Evolutionary conservation across 1,140 invertebrate species (phyloP).

Genomic region (Ceratosolen fusciceps): DNA sequence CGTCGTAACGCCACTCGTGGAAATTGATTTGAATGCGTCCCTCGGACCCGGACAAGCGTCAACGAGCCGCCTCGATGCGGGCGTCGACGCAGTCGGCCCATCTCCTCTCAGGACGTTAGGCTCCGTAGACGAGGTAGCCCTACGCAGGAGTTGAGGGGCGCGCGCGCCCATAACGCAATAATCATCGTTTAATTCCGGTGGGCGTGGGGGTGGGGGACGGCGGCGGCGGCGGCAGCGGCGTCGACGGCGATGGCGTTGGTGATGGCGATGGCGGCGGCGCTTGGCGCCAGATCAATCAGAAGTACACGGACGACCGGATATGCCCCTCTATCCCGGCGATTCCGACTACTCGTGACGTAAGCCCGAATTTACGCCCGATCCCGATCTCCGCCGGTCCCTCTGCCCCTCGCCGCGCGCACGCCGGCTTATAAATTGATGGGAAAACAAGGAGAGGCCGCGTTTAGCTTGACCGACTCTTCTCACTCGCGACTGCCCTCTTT

Average conservation of each 20-base stretch:
- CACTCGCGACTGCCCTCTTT: not conserved
- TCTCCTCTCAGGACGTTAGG: not conserved
- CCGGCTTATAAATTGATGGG: not conserved
- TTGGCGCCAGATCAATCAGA: slow-evolving; percentile 72
- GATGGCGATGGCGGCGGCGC: slow-evolving; percentile 50
- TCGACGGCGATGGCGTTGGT: not conserved
- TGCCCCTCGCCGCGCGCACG: not conserved
- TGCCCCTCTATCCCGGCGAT: slow-evolving; percentile 64
- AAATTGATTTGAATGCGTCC: slow-evolving; percentile 62
- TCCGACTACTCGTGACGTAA: slow-evolving; percentile 62
- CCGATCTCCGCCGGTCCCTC: too few species aligned
- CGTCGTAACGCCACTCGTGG: slow-evolving; percentile 52
- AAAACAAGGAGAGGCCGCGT: not conserved
- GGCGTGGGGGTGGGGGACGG: slow-evolving; percentile 57
- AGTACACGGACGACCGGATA: slow-evolving; percentile 64
- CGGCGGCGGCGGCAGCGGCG: not conserved
- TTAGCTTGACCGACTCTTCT: too few species aligned
- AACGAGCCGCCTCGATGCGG: slow-evolving; percentile 57
- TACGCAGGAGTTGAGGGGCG: not conserved
- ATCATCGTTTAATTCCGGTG: slow-evolving; percentile 70
- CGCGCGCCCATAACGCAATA: slow-evolving; percentile 64
- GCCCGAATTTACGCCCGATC: slow-evolving; percentile 45
- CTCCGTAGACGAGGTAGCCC: not conserved
- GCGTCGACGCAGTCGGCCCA: slow-evolving; percentile 38
- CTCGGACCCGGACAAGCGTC: slow-evolving; percentile 39